Conservation (phyloP, 2,797 vertebrate species). For the Phrynocephalus guinanensis region DNA sequence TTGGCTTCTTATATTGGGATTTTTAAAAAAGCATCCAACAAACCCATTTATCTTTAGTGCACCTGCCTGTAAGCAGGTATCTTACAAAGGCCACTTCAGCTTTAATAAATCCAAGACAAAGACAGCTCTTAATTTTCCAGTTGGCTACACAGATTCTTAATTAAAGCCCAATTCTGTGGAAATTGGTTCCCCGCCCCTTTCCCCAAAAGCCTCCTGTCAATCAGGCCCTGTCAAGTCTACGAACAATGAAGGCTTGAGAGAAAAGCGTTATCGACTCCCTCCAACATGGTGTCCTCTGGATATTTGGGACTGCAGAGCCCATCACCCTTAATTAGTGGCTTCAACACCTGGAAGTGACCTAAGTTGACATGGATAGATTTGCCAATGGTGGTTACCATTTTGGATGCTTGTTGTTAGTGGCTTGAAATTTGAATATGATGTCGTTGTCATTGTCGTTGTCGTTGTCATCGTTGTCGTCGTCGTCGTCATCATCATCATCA, state of each 20-base stretch:
- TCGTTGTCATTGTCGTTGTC: too few species aligned
- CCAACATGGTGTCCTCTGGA: neutral
- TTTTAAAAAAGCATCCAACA: slow-evolving; percentile 38
- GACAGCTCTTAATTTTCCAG: slow-evolving; percentile 76
- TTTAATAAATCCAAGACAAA: slow-evolving; percentile 61
- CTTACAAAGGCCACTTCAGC: slow-evolving; percentile 57
- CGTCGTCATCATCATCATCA: too few species aligned
- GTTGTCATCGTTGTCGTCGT: too few species aligned
- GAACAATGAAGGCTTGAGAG: slow-evolving; percentile 32
- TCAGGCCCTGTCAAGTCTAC: slow-evolving; percentile 24
- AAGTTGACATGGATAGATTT: neutral
- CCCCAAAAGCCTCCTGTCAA: slow-evolving; percentile 52
- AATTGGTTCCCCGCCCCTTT: slow-evolving; percentile 52
- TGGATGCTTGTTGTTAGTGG: slow-evolving; percentile 5
- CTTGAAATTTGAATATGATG: too few species aligned
- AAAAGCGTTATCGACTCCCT: slow-evolving; percentile 31
- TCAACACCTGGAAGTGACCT: neutral
- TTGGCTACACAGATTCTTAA: slow-evolving; percentile 73
- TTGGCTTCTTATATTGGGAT: slow-evolving; percentile 39
- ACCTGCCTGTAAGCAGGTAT: slow-evolving; percentile 47
- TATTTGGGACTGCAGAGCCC: neutral
- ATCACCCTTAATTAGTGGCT: neutral
- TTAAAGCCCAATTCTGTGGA: slow-evolving; percentile 69
- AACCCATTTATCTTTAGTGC: slow-evolving; percentile 55
- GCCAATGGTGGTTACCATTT: slow-evolving; percentile 15